Evolutionary conservation across 2,888 invertebrate genomes (phyloP).

Genomic region (Omphaloscelis lunosa): DNA sequence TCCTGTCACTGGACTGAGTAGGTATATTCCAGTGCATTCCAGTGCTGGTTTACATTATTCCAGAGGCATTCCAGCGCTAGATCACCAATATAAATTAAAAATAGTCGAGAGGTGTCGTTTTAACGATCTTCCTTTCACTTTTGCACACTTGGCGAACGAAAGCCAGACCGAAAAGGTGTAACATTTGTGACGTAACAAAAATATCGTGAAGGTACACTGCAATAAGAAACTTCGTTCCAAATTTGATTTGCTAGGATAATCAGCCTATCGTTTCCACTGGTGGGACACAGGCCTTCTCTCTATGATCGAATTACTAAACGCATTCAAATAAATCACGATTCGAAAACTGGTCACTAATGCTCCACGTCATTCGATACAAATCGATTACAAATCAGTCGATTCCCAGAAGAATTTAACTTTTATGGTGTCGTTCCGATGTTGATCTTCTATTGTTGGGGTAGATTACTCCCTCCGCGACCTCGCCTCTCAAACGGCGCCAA

Average conservation of each 20-base stretch:
- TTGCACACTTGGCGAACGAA: too few relatives aligned
- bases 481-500: slow-evolving; percentile 26
- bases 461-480: slow-evolving; percentile 32
- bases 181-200: too few relatives aligned
- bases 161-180: too few relatives aligned
- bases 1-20: too few relatives aligned
- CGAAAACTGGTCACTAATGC: slow-evolving; percentile 14
- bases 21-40: too few relatives aligned
- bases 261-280: too few relatives aligned
- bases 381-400: slow-evolving; percentile 53
- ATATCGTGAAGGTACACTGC: too few relatives aligned
- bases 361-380: slow-evolving; percentile 36
- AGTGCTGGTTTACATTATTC: too few relatives aligned
- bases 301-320: not conserved
- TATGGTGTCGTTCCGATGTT: slow-evolving; percentile 46
- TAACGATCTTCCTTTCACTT: too few relatives aligned
- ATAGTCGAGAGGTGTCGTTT: too few relatives aligned
- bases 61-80: too few relatives aligned
- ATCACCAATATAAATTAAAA: too few relatives aligned
- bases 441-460: slow-evolving; percentile 54
- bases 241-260: not conserved
- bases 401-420: slow-evolving; percentile 57
- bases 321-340: slow-evolving; percentile 20
- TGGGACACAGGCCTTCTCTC: not conserved
- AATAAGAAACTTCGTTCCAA: not conserved